Evolutionary conservation across 2,888 invertebrate genomes (phyloP).

Genomic region (Tenthredo scrophulariae): DNA sequence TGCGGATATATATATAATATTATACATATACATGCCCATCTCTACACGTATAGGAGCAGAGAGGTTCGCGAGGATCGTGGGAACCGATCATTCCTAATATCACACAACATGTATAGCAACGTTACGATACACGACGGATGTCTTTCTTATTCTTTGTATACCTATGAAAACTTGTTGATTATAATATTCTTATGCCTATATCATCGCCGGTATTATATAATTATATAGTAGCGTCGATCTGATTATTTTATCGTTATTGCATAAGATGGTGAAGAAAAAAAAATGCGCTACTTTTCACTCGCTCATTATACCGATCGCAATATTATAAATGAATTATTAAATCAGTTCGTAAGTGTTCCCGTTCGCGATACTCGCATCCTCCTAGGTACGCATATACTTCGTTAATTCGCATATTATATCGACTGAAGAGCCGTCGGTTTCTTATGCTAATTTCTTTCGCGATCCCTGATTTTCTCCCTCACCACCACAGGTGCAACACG

Average conservation of each 20-base stretch:
- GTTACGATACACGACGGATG: too few species aligned
- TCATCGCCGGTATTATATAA: not conserved
- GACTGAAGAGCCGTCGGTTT: not conserved
- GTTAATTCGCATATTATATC: too few species aligned
- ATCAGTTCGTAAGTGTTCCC: not conserved
- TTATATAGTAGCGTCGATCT: not conserved
- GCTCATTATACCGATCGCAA: not conserved
- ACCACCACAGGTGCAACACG: not conserved
- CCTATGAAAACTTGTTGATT: too few species aligned
- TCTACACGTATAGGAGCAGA: not conserved
- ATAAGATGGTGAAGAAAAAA: not conserved
- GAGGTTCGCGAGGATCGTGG: constrained; percentile 42
- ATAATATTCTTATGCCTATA: too few species aligned
- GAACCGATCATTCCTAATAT: constrained; percentile 31
- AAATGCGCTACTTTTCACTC: not conserved
- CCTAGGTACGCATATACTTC: too few species aligned
- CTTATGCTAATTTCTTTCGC: not conserved
- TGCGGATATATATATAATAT: not conserved
- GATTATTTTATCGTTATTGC: too few species aligned
- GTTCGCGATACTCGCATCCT: not conserved
- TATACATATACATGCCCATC: not conserved
- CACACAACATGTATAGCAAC: constrained; percentile 5
- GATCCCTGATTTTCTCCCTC: not conserved
- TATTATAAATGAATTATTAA: not conserved
- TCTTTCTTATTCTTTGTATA: too few species aligned